Evolutionary conservation across 2,888 invertebrate species (phyloP).

Genomic region (Netelia fuscicornis): DNA sequence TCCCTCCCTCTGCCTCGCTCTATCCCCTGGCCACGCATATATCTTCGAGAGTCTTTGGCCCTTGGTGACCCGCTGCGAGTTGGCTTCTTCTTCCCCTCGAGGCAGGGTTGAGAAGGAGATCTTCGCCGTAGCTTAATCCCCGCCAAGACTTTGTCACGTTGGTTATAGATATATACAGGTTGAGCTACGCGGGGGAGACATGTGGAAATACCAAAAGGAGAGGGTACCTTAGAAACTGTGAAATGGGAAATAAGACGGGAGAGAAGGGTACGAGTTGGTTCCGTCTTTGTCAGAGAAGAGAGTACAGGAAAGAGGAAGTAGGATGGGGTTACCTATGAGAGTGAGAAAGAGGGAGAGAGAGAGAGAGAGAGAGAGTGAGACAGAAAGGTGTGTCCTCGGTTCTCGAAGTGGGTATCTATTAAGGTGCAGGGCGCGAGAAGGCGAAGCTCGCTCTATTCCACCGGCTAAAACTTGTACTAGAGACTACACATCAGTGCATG

Average conservation of each 20-base stretch:
- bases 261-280: conserved; percentile 32
- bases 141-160: conserved; percentile 52
- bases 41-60: conserved; percentile 17
- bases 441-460: conserved; percentile 62
- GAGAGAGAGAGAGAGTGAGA: conserved; percentile 34
- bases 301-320: conserved; percentile 41
- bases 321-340: conserved; percentile 11
- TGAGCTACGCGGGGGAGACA: background rate
- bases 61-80: conserved; percentile 33
- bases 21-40: background rate
- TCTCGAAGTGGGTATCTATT: conserved; percentile 77
- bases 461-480: conserved; percentile 78
- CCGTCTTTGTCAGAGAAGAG: conserved; percentile 17
- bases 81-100: conserved; percentile 29
- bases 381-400: conserved; percentile 72
- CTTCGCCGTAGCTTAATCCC: conserved; percentile 45
- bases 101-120: background rate
- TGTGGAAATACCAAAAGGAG: background rate
- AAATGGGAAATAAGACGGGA: conserved; percentile 44
- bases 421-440: conserved; percentile 72
- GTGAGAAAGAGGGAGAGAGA: background rate
- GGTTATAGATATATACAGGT: conserved; percentile 26
- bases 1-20: conserved; percentile 3
- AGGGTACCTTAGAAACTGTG: background rate
- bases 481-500: conserved; percentile 60